phyloP scores from a whole-genome alignment of 53 echinoderm and acorn worm genomes.

The Astropecten irregularis region DNA sequence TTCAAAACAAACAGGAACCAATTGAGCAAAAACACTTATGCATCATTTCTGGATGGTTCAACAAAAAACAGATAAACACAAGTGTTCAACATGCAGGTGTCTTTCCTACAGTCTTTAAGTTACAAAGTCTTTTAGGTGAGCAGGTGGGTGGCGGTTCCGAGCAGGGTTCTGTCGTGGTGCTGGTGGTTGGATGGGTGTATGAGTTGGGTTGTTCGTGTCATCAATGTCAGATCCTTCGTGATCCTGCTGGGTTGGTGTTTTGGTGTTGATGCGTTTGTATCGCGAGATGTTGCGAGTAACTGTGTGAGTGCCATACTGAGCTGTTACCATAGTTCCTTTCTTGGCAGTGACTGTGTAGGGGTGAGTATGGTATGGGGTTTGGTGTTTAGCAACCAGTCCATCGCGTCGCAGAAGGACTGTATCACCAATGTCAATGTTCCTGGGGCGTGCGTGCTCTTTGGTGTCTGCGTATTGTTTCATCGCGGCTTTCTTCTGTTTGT shows the following conservation, averaged over 20 bases:
- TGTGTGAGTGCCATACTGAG: constrained; percentile 1
- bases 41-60: background rate
- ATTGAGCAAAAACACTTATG: background rate
- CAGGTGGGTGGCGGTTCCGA: background rate
- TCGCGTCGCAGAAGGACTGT: constrained; percentile 28
- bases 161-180: background rate
- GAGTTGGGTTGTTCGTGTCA: background rate
- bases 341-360: constrained; percentile 24
- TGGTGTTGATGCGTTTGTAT: background rate
- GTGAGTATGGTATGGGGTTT: constrained; percentile 51
- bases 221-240: constrained; percentile 8
- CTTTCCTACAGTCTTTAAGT: background rate
- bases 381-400: background rate
- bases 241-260: background rate
- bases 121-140: constrained; percentile 29
- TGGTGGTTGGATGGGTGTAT: background rate
- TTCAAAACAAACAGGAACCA: background rate
- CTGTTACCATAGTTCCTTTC: constrained; percentile 48
- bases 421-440: background rate
- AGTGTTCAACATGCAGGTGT: background rate
- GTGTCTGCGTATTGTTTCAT: constrained; percentile 24
- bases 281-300: constrained; percentile 39
- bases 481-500: background rate
- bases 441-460: background rate
- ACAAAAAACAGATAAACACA: background rate